Conservation (phyloP, 2,888 invertebrate genomes). For the Mactromeris polynyma region DNA sequence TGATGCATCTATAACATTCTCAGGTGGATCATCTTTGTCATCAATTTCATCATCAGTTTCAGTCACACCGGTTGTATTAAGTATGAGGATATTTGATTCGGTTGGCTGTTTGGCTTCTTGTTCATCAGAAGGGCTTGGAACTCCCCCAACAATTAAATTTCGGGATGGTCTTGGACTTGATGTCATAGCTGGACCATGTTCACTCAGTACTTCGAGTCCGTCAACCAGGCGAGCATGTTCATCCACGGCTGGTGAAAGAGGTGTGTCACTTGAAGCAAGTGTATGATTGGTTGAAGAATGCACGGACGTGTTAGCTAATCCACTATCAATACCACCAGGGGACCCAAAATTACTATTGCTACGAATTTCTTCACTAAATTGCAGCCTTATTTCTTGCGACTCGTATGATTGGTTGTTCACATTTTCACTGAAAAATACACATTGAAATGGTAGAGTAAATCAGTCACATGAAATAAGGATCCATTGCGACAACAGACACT, state of each 20-base stretch:
- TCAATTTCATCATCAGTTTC: constrained; percentile 36
- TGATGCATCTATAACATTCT: not conserved
- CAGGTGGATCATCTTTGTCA: not conserved
- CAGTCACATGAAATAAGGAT: too few species aligned
- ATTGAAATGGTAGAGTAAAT: too few species aligned
- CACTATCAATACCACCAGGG: constrained; percentile 54
- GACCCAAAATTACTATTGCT: not conserved
- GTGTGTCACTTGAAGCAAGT: not conserved
- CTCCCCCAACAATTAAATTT: not conserved
- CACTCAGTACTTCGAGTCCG: too few species aligned
- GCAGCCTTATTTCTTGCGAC: constrained; percentile 51
- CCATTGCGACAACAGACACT: too few species aligned
- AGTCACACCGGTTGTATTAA: not conserved
- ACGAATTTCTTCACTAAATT: constrained; percentile 48
- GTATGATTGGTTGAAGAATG: constrained; percentile 26
- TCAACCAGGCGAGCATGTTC: too few species aligned
- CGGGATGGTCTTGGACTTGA: constrained; percentile 54
- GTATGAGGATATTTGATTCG: not conserved
- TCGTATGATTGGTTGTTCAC: constrained; percentile 22
- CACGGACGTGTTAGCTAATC: constrained; percentile 51
- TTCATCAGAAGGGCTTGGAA: not conserved
- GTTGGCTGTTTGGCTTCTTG: too few species aligned
- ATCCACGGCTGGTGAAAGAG: not conserved
- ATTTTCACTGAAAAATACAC: not conserved
- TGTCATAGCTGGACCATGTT: constrained; percentile 57